A percentile compares a stretch with the other conserved stretches of the same genome.
These are phyloP conservation scores for Theristicus caerulescens DNA, from an alignment of 2,113 vertebrate species.

Conservation along the genomic window DNA sequence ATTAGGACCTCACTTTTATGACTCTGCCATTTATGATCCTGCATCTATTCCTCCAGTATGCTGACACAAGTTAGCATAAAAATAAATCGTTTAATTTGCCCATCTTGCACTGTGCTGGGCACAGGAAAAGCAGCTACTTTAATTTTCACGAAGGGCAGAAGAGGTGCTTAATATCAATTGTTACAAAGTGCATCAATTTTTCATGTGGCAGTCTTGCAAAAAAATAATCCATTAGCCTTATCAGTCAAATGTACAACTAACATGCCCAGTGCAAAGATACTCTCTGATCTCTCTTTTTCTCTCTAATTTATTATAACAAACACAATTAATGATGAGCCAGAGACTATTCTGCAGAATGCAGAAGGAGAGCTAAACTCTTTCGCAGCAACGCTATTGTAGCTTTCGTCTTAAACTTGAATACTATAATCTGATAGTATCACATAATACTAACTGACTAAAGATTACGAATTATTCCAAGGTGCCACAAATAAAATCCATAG, in stretches of 20 bases:
- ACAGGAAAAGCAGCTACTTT: neutral
- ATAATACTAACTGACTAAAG: neutral
- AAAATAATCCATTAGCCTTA: conserved; percentile 45
- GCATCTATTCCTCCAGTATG: conserved; percentile 7
- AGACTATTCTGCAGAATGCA: neutral
- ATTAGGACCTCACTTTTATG: conserved; percentile 64
- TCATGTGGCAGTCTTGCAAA: neutral
- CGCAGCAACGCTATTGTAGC: neutral
- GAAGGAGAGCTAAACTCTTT: neutral
- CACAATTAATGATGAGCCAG: neutral
- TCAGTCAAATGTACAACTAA: conserved; percentile 25
- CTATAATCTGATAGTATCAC: neutral
- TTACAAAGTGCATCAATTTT: conserved; percentile 22
- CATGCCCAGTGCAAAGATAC: conserved; percentile 5
- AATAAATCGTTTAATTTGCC: conserved; percentile 37
- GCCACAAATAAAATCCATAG: neutral
- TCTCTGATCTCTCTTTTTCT: neutral
- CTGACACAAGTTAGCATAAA: neutral
- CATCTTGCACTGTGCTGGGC: neutral
- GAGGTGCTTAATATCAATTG: neutral
- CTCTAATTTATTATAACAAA: conserved; percentile 33
- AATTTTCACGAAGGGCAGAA: conserved; percentile 24
- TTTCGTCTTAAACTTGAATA: neutral
- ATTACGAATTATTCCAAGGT: neutral
- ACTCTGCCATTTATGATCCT: conserved; percentile 24